Evolutionary conservation across 2,888 invertebrate genomes (phyloP), one percentile per base, ranked within the genome.

Genomic region (Shargacucullia verbasci): DNA sequence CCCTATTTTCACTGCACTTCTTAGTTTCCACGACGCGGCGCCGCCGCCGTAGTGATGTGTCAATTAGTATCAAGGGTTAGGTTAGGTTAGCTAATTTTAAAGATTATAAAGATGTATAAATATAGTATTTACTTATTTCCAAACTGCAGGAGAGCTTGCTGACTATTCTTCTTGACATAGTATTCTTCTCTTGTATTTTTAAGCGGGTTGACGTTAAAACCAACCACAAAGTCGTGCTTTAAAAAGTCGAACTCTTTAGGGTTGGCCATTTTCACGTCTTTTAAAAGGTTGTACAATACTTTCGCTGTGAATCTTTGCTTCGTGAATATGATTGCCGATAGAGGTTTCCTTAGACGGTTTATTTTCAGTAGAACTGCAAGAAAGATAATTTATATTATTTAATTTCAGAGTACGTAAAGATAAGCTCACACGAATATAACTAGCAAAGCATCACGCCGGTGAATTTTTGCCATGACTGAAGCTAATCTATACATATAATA

Each of bases 281-380:
- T 94, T 4, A 98, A 75, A 3, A 97, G 81, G 61, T 97, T 96
- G 80, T 95, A 97, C 0, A 98, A 77, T 7, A 97, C 94, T 87
- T 97, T 97, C 0, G 98, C 97, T 0, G 97, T 96, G 71, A 96
- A 96, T 44, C 98, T 92, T 69, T 96, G 94, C 74, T 96, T 90
- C 0, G 97, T 96, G 84, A 98, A 97, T 59, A 98, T 94, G 13
- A 98, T 95, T 0, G 95, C 95, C 47, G 96, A 96, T 9, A 97
- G 85, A 6, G 94, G 90, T 71, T 95, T 92, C 11, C 83, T 81
- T 0, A 70, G 15, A 14, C 57, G 75, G 59, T 94, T 94, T 0
- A 86, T 64, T 73, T 76, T 82, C 15, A 87, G 57, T 12, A 76
- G 4, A n/a, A 74, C 88, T 88, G 79, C 14, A 54, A 52, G 56